Evolutionary conservation across 1,140 invertebrate species (phyloP).

Genomic region (Cardiocondyla obscurior): DNA sequence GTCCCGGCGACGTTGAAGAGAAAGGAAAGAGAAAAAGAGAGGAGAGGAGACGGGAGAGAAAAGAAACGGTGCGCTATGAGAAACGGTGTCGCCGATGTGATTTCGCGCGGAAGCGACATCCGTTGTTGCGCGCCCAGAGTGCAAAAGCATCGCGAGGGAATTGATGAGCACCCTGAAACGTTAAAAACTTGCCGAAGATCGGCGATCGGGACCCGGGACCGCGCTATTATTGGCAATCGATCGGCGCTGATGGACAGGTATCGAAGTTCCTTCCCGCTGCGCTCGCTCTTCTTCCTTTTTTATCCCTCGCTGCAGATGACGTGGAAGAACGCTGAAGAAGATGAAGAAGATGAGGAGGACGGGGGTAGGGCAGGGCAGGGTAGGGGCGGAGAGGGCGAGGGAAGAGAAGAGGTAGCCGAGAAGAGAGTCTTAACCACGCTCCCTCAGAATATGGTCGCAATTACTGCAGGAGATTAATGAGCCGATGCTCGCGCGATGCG

Average conservation of each 20-base stretch:
- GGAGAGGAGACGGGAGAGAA: background rate
- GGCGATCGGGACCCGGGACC: constrained; percentile 48
- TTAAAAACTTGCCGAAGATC: constrained; percentile 60
- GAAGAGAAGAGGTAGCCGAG: constrained; percentile 54
- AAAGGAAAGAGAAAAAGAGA: background rate
- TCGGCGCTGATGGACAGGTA: constrained; percentile 71
- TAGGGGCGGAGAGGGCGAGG: constrained; percentile 24
- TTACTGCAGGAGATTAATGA: constrained; percentile 81
- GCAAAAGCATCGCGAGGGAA: constrained; percentile 29
- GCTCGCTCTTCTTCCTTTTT: constrained; percentile 46
- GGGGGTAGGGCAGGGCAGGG: constrained; percentile 38
- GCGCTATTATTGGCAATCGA: constrained; percentile 71
- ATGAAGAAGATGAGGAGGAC: constrained; percentile 56
- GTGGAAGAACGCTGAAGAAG: constrained; percentile 59
- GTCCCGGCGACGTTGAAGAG: background rate
- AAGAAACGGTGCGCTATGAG: background rate
- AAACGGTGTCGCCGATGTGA: constrained; percentile 8
- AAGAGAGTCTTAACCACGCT: constrained; percentile 70
- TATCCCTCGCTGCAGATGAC: constrained; percentile 59
- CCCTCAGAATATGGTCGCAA: constrained; percentile 78
- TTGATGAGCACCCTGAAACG: constrained; percentile 59
- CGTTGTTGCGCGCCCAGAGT: constrained; percentile 22
- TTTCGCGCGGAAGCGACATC: constrained; percentile 27
- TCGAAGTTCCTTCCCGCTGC: constrained; percentile 67
- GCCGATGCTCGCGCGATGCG: constrained; percentile 76